Evolutionary conservation across 2,888 invertebrate species (phyloP), one percentile per base, ranked within the genome.

Genomic region (Xylota sylvarum): DNA sequence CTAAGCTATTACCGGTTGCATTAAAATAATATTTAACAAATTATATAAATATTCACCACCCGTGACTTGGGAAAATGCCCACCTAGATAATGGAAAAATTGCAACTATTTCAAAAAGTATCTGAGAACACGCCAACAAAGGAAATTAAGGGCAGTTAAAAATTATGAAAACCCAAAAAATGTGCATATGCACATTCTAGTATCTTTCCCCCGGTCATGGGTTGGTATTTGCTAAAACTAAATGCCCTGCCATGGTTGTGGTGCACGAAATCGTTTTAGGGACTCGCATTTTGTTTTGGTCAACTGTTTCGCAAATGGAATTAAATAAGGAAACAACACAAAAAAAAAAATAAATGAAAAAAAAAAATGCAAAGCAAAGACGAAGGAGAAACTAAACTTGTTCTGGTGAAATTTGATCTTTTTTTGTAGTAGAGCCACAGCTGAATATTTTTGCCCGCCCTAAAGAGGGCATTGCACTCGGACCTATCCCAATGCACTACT

Each of bases 201-300:
- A 46, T 64, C 46, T 30, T 32, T 30, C 17, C 17, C 30, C 27
- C 2, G 35, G 4, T 37, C 5, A 1, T 58, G 0, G 23, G 37
- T 43, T 60, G 56, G 46, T 43, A n/a, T 60, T 19, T 60, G 40
- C 12, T 48, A 10, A 74, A 30, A 64, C 32, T 23, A 56, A 74
- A 43, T 58, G 27, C 77, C 67, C 48, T 58, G 40, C 55, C 48
- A 50, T 58, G 60, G 32, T 3, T 72, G 70, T 70, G 62, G 70
- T 70, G 62, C 56, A 72, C 62, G 30, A 64, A 70, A 37, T 55
- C 40, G 43, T 35, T 64, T 79, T 64, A 79, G 87, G 87, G 87
- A 87, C 87, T 83, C 79, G 74, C 55, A 83, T 83, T 87, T 87
- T 87, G 87, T 87, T 87, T 87, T 87, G 87, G 79, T 87, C 79